These are phyloP conservation scores for Pachypeltis micranthus DNA, from an alignment of 1,140 invertebrate genomes.

Conservation along the genomic window DNA sequence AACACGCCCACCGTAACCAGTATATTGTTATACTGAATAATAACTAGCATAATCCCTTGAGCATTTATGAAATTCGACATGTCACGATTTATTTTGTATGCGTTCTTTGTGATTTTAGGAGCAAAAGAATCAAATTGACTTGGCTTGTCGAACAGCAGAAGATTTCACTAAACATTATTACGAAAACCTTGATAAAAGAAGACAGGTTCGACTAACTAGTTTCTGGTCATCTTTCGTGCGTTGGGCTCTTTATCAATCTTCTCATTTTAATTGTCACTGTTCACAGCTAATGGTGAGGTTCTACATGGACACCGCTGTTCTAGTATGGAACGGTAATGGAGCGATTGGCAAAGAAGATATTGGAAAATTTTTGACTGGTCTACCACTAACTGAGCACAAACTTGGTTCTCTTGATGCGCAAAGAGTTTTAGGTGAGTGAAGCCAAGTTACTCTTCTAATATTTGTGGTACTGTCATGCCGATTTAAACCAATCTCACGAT, in stretches of 20 bases:
- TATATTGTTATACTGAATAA: no score
- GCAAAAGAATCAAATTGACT: slow-evolving; percentile 48
- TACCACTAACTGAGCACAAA: slow-evolving; percentile 57
- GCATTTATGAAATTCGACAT: background rate
- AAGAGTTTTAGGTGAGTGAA: slow-evolving; percentile 49
- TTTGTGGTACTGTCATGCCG: no score
- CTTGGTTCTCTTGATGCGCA: slow-evolving; percentile 64
- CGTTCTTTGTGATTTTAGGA: slow-evolving; percentile 29
- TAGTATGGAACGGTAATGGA: slow-evolving; percentile 79
- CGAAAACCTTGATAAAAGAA: slow-evolving; percentile 63
- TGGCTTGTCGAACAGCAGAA: slow-evolving; percentile 60
- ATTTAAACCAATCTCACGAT: no score
- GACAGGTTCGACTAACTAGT: slow-evolving; percentile 52
- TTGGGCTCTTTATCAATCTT: no score
- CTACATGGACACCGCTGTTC: slow-evolving; percentile 62
- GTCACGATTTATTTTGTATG: background rate
- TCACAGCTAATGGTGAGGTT: slow-evolving; percentile 57
- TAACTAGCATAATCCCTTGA: no score
- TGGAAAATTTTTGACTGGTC: slow-evolving; percentile 60
- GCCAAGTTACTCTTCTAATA: no score
- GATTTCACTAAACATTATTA: slow-evolving; percentile 74
- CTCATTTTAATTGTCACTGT: no score
- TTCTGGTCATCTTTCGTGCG: slow-evolving; percentile 7
- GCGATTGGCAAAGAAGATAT: slow-evolving; percentile 58
- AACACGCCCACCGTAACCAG: no score